Evolutionary conservation across 2,888 invertebrate genomes (phyloP).

Genomic region (Chaetoderma sp.): DNA sequence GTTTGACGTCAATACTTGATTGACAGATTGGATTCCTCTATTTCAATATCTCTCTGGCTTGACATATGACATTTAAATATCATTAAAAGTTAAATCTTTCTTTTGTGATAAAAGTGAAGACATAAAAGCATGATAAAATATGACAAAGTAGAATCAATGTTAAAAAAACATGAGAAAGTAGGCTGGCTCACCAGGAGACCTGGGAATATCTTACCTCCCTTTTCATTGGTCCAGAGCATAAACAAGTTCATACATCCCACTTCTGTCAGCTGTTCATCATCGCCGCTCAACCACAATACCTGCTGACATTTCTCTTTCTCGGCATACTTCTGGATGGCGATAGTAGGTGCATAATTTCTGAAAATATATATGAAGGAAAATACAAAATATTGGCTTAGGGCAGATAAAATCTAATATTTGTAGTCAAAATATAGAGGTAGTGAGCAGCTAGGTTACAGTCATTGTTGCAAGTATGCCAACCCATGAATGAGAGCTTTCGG

Average conservation of each 20-base stretch:
- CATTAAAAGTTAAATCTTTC: no score
- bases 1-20: no score
- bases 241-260: slow-evolving; percentile 99
- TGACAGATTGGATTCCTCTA: no score
- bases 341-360: slow-evolving; percentile 74
- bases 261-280: slow-evolving; percentile 93
- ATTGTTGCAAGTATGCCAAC: no score
- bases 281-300: slow-evolving; percentile 95
- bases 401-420: background rate
- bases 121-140: no score
- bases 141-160: background rate
- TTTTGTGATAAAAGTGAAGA: no score
- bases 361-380: slow-evolving; percentile 1
- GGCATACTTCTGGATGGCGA: slow-evolving; percentile 75
- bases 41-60: no score
- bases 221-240: slow-evolving; percentile 85
- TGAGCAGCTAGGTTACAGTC: no score
- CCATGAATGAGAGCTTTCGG: no score
- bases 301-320: slow-evolving; percentile 89
- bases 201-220: slow-evolving; percentile 85
- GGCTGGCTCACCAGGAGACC: background rate
- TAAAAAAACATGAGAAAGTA: background rate
- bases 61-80: no score
- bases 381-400: background rate
- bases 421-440: no score